Evolutionary conservation across 1,140 invertebrate species (phyloP).

Genomic region (Euborellia annulipes): DNA sequence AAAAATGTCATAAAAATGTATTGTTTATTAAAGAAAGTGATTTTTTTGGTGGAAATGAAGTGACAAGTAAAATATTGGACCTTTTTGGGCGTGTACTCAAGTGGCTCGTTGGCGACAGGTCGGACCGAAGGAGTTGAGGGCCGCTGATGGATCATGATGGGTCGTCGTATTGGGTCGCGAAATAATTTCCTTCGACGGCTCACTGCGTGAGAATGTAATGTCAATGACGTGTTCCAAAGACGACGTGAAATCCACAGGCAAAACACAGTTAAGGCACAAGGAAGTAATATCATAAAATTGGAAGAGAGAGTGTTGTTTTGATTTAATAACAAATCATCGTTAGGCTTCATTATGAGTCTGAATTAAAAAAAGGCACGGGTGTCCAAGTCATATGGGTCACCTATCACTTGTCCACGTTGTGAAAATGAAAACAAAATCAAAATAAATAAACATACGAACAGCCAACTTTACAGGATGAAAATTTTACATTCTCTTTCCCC

Average conservation of each 20-base stretch:
- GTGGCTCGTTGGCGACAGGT: not conserved
- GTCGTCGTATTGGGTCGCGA: constrained; percentile 1
- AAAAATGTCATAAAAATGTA: not conserved
- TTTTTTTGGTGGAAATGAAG: not conserved
- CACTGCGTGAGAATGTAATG: constrained; percentile 2
- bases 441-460: too few relatives aligned
- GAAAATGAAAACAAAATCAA: too few relatives aligned
- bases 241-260: constrained; percentile 1
- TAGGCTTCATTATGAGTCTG: too few relatives aligned
- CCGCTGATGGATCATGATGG: not conserved
- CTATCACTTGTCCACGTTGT: too few relatives aligned
- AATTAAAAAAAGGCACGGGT: too few relatives aligned
- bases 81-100: not conserved
- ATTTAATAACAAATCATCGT: too few relatives aligned
- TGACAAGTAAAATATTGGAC: not conserved
- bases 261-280: too few relatives aligned
- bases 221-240: constrained; percentile 1
- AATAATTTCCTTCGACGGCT: constrained; percentile 7
- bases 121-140: not conserved
- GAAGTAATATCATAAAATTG: too few relatives aligned
- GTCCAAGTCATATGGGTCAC: too few relatives aligned
- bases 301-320: too few relatives aligned
- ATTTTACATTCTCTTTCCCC: too few relatives aligned
- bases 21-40: not conserved
- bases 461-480: too few relatives aligned